Conservation (phyloP, 2,888 invertebrate species). For the Uloborus plumipes region DNA sequence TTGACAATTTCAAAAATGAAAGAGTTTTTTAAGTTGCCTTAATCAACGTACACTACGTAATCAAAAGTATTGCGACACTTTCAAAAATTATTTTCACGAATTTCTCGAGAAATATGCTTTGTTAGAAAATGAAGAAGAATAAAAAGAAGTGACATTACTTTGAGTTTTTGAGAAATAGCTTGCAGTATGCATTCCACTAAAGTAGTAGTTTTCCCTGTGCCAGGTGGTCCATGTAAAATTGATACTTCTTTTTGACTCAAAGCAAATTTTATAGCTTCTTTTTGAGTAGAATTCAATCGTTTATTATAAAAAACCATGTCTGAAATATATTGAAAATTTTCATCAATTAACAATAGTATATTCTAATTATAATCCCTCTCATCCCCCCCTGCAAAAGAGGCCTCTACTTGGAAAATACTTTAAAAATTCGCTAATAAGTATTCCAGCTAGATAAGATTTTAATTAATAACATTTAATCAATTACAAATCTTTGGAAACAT, state of each 20-base stretch:
- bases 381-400: background rate
- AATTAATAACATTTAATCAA: too few relatives aligned
- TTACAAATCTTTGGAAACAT: too few relatives aligned
- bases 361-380: too few relatives aligned
- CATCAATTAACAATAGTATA: too few relatives aligned
- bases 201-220: slow-evolving; percentile 76
- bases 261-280: slow-evolving; percentile 74
- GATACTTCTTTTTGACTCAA: slow-evolving; percentile 73
- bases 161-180: slow-evolving; percentile 71
- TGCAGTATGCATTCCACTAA: slow-evolving; percentile 75
- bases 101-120: too few relatives aligned
- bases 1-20: too few relatives aligned
- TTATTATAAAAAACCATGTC: slow-evolving; percentile 66
- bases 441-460: too few relatives aligned
- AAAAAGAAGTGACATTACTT: slow-evolving; percentile 68
- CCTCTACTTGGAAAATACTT: background rate
- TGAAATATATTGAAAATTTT: background rate
- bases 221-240: slow-evolving; percentile 76
- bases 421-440: background rate
- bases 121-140: background rate
- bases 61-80: too few relatives aligned
- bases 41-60: too few relatives aligned
- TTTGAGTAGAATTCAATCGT: slow-evolving; percentile 73
- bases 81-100: too few relatives aligned
- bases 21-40: too few relatives aligned